A percentile compares a stretch with the other conserved stretches of the same genome.
Evolutionary conservation across 2,888 invertebrate species (phyloP).

Genomic region (Tridacna gigas): DNA sequence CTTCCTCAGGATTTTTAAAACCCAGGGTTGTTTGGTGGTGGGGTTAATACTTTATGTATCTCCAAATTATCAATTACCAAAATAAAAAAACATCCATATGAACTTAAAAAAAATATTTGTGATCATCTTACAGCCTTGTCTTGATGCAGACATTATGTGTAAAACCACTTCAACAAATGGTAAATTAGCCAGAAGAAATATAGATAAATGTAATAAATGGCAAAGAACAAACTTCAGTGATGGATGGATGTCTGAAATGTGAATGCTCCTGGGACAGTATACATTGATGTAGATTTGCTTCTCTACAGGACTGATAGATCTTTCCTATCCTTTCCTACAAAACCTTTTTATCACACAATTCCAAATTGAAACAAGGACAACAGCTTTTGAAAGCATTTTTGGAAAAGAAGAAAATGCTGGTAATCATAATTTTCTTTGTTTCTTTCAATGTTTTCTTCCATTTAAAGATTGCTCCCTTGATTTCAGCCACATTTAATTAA

Average conservation of each 20-base stretch:
- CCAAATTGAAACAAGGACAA: neutral
- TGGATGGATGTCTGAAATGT: slow-evolving; percentile 23
- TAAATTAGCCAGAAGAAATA: slow-evolving; percentile 26
- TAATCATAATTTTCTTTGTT: no score
- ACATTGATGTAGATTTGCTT: neutral
- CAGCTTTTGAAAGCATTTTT: neutral
- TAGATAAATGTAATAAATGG: slow-evolving; percentile 27
- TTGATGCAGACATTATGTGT: neutral
- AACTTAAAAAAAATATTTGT: no score
- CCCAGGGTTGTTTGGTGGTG: no score
- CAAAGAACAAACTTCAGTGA: slow-evolving; percentile 25
- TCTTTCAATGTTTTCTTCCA: no score
- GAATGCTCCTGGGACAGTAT: slow-evolving; percentile 11
- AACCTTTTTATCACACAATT: neutral
- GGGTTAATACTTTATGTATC: no score
- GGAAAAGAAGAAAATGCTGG: no score
- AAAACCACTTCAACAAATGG: slow-evolving; percentile 29
- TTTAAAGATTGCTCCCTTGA: no score
- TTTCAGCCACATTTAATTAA: no score
- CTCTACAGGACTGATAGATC: neutral
- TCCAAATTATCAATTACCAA: no score
- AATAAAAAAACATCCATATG: no score
- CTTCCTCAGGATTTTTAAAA: no score
- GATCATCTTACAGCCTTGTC: no score
- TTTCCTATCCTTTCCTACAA: neutral